Evolutionary conservation across 2,113 vertebrate genomes (phyloP).

Genomic region (Alosa alosa): DNA sequence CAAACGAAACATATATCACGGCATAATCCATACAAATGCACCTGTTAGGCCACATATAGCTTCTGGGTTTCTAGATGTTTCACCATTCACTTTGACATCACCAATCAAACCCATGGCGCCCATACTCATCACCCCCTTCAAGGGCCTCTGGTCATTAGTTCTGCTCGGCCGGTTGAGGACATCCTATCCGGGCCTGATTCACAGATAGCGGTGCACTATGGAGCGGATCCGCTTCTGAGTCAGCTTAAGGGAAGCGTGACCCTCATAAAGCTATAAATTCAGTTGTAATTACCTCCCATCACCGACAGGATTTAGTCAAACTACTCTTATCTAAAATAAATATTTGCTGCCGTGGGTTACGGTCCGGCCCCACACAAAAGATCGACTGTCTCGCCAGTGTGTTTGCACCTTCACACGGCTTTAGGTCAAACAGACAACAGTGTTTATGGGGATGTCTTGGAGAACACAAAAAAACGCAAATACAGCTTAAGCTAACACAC

Average conservation of each 20-base stretch:
- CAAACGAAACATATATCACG: neutral
- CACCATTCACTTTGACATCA: neutral
- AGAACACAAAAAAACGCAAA: conserved; percentile 33
- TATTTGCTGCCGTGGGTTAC: conserved; percentile 60
- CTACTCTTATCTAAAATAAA: conserved; percentile 65
- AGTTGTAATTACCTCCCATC: conserved; percentile 48
- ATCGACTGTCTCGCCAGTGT: conserved; percentile 19
- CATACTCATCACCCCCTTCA: neutral
- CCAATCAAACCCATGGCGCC: neutral
- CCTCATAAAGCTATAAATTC: conserved; percentile 52
- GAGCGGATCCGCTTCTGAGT: neutral
- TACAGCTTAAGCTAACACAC: neutral
- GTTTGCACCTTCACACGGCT: conserved; percentile 34
- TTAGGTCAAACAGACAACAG: conserved; percentile 29
- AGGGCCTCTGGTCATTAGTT: neutral
- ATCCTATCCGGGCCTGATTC: neutral
- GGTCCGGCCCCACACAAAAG: conserved; percentile 43
- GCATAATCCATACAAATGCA: neutral
- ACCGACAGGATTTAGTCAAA: conserved; percentile 46
- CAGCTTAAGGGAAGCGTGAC: conserved; percentile 1
- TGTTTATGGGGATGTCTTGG: conserved; percentile 21
- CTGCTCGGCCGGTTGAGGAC: neutral
- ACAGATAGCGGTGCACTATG: neutral
- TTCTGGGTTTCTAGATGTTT: neutral
- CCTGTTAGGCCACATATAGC: neutral